These are phyloP conservation scores for Seriola aureovittata DNA, from an alignment of 2,113 vertebrate genomes.

Conservation along the genomic window DNA sequence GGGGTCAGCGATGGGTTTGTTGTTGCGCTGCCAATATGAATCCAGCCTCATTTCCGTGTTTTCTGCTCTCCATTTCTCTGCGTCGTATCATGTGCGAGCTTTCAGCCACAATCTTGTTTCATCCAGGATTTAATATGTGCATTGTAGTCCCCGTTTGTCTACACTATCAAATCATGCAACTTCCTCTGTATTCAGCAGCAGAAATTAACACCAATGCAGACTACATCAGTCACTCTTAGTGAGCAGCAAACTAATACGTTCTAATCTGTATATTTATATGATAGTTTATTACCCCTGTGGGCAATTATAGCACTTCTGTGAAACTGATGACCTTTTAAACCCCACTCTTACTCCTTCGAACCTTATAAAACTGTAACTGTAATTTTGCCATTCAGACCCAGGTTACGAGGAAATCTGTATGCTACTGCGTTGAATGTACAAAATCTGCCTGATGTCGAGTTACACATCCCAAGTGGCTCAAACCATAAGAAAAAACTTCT, in stretches of 20 bases:
- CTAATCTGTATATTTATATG: conserved; percentile 19
- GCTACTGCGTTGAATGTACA: not conserved
- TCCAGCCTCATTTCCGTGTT: conserved; percentile 28
- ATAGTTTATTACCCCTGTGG: not conserved
- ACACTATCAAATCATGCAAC: not conserved
- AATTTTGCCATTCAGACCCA: conserved; percentile 32
- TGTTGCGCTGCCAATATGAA: conserved; percentile 23
- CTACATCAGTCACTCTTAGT: not conserved
- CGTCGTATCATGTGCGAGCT: conserved; percentile 8
- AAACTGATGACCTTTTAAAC: conserved; percentile 48
- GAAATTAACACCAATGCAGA: conserved; percentile 1
- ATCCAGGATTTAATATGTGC: conserved; percentile 45
- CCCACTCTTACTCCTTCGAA: conserved; percentile 20
- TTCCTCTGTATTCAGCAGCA: not conserved
- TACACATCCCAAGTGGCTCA: not conserved
- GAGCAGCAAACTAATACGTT: conserved; percentile 19
- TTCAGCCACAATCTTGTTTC: conserved; percentile 17
- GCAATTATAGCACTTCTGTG: not conserved
- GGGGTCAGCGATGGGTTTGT: conserved; percentile 35
- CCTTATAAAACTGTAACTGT: conserved; percentile 35
- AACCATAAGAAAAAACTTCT: not conserved
- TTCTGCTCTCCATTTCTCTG: not conserved
- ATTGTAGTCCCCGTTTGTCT: not conserved
- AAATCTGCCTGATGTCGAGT: not conserved
- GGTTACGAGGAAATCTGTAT: conserved; percentile 16